Percentiles rank a stretch among this genome's conserved stretches.
Evolutionary conservation across 2,797 vertebrate genomes (phyloP).

Genomic region (Eulemur coronatus): DNA sequence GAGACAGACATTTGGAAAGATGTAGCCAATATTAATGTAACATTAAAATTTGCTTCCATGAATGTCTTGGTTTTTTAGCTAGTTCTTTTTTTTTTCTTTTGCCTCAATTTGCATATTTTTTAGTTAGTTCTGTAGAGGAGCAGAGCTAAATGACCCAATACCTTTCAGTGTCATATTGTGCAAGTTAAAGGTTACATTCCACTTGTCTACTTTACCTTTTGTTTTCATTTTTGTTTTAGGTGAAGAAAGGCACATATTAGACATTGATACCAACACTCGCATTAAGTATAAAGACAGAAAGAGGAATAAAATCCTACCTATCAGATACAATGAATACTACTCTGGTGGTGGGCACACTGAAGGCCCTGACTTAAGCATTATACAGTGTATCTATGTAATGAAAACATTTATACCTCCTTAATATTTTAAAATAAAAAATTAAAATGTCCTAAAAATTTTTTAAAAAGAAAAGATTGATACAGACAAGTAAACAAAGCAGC

Average conservation of each 20-base stretch:
- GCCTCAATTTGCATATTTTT: background rate
- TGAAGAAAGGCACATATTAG: background rate
- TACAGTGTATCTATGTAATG: background rate
- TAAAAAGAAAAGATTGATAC: background rate
- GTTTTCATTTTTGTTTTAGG: conserved; percentile 20
- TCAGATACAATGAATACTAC: background rate
- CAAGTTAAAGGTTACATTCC: background rate
- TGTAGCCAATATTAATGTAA: background rate
- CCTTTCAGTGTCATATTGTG: background rate
- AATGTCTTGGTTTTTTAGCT: conserved; percentile 6
- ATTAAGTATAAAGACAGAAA: background rate
- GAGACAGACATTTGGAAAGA: background rate
- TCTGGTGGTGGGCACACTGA: background rate
- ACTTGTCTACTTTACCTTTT: background rate
- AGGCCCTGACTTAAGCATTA: background rate
- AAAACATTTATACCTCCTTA: background rate
- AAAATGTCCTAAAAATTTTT: background rate
- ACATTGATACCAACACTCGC: background rate
- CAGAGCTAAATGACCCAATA: background rate
- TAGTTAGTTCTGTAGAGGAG: background rate
- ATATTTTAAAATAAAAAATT: background rate
- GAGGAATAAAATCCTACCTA: background rate
- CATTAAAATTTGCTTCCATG: background rate
- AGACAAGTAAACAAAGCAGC: background rate
- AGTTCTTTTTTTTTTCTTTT: background rate